Percentiles rank a stretch among this genome's conserved stretches.
Conservation (phyloP, 2,797 vertebrate species). For the Saxicola maurus region DNA sequence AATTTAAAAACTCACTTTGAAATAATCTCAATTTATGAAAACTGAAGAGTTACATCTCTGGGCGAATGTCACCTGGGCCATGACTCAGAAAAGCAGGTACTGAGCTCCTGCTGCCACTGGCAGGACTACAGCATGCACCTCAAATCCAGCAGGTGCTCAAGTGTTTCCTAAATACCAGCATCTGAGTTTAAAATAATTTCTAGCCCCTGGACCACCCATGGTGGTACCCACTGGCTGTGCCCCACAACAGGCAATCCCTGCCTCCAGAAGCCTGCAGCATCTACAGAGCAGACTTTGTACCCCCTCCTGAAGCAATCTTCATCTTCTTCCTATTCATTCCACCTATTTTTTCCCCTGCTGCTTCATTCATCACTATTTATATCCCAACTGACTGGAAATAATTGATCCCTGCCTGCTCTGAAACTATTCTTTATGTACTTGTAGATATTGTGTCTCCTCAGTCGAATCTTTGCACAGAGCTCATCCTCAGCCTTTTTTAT, state of each 20-base stretch:
- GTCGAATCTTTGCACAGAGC: not conserved
- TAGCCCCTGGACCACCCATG: accelerated
- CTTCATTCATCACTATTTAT: constrained; percentile 4
- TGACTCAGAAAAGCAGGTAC: not conserved
- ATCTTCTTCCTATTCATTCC: not conserved
- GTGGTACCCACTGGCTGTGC: not conserved
- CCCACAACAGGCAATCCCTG: not conserved
- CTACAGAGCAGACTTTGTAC: not conserved
- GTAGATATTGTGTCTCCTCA: not conserved
- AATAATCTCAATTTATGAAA: not conserved
- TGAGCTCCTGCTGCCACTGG: not conserved
- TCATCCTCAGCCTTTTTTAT: constrained; percentile 5
- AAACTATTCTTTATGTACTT: constrained; percentile 4
- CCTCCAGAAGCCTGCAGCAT: not conserved
- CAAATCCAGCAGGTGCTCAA: not conserved
- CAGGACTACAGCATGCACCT: not conserved
- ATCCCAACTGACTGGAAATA: constrained; percentile 5
- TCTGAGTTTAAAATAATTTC: not conserved
- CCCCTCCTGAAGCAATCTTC: not conserved
- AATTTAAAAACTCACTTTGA: not conserved
- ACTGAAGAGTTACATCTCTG: not conserved
- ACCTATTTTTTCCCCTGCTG: not conserved
- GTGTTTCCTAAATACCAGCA: not conserved
- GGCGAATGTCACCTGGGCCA: accelerated
- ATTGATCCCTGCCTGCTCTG: not conserved